Evolutionary conservation across 2,797 vertebrate genomes (phyloP), one percentile per base, ranked within the genome.

Genomic region (Jordanella pulchra): DNA sequence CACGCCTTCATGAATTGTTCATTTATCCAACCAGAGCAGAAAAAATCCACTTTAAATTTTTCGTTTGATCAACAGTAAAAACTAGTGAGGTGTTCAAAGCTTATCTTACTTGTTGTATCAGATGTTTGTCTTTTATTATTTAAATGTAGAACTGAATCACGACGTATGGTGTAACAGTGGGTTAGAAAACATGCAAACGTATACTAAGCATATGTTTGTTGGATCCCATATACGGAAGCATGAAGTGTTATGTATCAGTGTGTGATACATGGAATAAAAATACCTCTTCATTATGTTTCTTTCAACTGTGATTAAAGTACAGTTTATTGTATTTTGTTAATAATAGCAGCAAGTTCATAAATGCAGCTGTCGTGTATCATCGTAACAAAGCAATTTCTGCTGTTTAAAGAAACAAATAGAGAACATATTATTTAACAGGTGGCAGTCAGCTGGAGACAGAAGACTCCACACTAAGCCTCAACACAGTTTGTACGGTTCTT

Each of bases 81-180:
- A 48, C 17, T 18, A 18, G 4, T 3, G 13, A 47, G 2, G 45
- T 47, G 42, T 44, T 13, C 45, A 47, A 47, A 13, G 13, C 14
- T 45, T 45, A 45, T 48, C 21, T 50, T 50, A 50, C 18, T 3
- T 17, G 4, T 21, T 50, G 10, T 7, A 94, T 93, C 92, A 94
- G 93, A 93, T 91, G 91, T 88, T 85, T 94, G 92, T 94, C 93
- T 92, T 91, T 94, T 93, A 92, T 87, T 90, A 90, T 94, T 93
- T 93, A 94, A 93, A 90, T 86, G 85, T 81, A 84, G 86, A 85
- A 90, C 90, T 89, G 90, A 85, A 83, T 83, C 75, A 77, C 91
- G 93, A 95, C 94, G 93, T 94, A 93, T 92, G 81, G 60, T 44
- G 74, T 84, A 89, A 90, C 84, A 87, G 80, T 78, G 71, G 83